phyloP scores from a whole-genome alignment of 2,888 invertebrate genomes.

The Blera fallax region DNA sequence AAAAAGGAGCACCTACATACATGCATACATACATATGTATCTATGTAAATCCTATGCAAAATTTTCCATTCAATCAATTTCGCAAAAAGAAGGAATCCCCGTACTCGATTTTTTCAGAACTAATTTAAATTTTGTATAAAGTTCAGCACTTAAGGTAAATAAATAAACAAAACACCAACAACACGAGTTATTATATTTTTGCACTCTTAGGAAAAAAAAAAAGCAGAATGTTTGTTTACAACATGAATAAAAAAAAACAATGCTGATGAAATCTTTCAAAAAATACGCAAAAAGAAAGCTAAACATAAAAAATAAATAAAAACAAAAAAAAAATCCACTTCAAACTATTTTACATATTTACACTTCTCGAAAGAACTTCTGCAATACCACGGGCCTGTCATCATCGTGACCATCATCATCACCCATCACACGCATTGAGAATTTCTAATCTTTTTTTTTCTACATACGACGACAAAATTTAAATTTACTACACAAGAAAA shows the following conservation, averaged over 20 bases:
- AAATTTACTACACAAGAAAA: constrained; percentile 1
- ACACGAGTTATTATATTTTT: background rate
- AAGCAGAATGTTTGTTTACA: constrained; percentile 4
- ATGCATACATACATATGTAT: no score
- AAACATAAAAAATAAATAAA: constrained; percentile 7
- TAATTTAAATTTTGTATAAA: background rate
- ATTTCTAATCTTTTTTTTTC: constrained; percentile 53
- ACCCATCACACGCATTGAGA: constrained; percentile 38
- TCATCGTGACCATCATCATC: constrained; percentile 31
- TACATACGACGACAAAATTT: constrained; percentile 9
- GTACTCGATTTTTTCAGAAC: background rate
- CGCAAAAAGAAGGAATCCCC: background rate
- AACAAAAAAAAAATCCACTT: background rate
- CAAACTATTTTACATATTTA: constrained; percentile 6
- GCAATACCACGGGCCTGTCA: constrained; percentile 36
- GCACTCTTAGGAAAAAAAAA: background rate
- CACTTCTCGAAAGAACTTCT: constrained; percentile 34
- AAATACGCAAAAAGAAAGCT: constrained; percentile 5
- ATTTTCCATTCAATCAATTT: constrained; percentile 17
- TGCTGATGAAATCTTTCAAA: constrained; percentile 42
- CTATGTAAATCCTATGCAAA: constrained; percentile 8
- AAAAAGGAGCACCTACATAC: no score
- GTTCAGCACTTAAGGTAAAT: background rate
- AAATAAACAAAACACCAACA: constrained; percentile 10
- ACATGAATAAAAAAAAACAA: background rate